Evolutionary conservation across 1,140 invertebrate genomes (phyloP), one percentile per base, ranked within the genome.

Genomic region (Zaprionus camerounensis): DNA sequence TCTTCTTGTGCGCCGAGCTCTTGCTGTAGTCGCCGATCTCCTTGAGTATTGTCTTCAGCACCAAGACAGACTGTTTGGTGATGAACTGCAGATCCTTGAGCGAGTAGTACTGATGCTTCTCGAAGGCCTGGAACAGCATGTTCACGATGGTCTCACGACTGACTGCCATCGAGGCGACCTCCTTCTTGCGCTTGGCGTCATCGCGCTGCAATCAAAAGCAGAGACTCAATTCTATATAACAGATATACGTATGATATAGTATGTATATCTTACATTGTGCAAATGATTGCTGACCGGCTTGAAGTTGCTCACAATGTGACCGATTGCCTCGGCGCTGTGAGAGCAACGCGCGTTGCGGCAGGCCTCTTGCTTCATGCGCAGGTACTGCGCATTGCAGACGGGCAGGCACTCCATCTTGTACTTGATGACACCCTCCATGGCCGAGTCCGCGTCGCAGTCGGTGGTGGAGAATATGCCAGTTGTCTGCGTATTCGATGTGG

Each of bases 361-460:
- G 24, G 22, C 28, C 28, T 66, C 22, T n/a, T 71, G 26, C 17
- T 71, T 71, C 70, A 71, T 71, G 26, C 26, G 20, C 36, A 71
- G 20, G 5, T 71, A 71, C 22, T 71, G 20, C 0, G 11, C 49
- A 56, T 71, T 66, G n/a, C 70, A 71, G 3, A 71, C 26, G 11
- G 70, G 70, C 38, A 44, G 53, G 9, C 70, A 71, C 1, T 71
- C 70, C 70, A 71, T 66, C 22, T 71, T 71, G 38, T 71, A 53
- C 12, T 15, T 51, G 15, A 71, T 26, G 28, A 41, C 36, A 15
- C 70, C 70, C 53, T 71, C 62, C 28, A 71, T 58, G 7, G 41
- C 11, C 2, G 53, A 5, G 0, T 66, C 53, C 0, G 41, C 1
- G 7, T 2, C 22, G 3, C 49, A 41, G 1, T 66, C 38, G 12